These are phyloP conservation scores for Sycophaga agraensis DNA, from an alignment of 1,140 invertebrate genomes.

Conservation along the genomic window DNA sequence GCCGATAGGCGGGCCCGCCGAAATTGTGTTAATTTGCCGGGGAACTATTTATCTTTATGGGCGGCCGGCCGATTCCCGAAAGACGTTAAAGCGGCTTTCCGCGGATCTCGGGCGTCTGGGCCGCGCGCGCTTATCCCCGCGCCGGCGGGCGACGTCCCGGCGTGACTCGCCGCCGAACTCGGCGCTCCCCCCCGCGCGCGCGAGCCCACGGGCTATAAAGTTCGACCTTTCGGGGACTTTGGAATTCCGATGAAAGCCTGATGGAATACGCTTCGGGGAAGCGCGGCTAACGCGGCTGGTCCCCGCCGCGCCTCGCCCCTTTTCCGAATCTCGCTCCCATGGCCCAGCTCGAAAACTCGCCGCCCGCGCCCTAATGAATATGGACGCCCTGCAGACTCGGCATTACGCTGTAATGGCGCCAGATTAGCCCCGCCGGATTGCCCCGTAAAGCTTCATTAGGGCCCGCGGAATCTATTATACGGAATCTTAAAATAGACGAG, in stretches of 20 bases:
- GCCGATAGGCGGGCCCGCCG: not conserved
- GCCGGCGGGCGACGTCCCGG: too few relatives aligned
- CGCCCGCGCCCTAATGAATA: conserved; percentile 19
- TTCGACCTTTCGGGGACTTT: conserved; percentile 29
- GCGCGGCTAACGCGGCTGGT: too few relatives aligned
- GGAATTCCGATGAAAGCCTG: conserved; percentile 30
- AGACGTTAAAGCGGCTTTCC: conserved; percentile 30
- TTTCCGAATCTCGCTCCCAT: conserved; percentile 19
- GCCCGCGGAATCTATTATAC: conserved; percentile 24
- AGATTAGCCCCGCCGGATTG: conserved; percentile 20
- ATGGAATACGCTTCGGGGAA: conserved; percentile 31
- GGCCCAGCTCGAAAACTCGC: not conserved
- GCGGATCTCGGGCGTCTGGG: too few relatives aligned
- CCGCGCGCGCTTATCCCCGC: conserved; percentile 5
- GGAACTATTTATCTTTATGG: conserved; percentile 30
- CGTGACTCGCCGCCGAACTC: conserved; percentile 24
- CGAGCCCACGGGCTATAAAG: conserved; percentile 22
- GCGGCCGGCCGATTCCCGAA: conserved; percentile 23
- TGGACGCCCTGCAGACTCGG: conserved; percentile 19
- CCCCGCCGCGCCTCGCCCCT: too few relatives aligned
- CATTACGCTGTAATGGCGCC: not conserved
- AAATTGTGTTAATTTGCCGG: conserved; percentile 31
- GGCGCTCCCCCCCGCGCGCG: too few relatives aligned
- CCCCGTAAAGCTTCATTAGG: conserved; percentile 29
- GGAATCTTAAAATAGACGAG: too few relatives aligned